Evolutionary conservation across 2,113 vertebrate species (phyloP), one percentile per base, ranked within the genome.

Genomic region (Camelus bactrianus): DNA sequence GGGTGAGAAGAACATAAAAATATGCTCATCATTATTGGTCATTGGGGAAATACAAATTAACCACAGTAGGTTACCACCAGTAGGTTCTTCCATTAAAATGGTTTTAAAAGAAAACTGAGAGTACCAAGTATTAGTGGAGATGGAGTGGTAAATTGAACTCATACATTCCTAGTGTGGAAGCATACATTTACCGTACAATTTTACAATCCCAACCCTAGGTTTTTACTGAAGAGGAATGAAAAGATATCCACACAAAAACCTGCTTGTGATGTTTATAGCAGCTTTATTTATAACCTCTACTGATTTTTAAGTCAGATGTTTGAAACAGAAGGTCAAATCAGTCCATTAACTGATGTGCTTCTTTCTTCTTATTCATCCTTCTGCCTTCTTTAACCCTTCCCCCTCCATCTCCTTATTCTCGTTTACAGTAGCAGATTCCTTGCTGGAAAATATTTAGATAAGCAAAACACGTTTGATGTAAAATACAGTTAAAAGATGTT

Each of bases 311-410:
- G 54, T 82, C 50, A 72, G 12, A 1, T 86, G 28, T 90, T 90
- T 32, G 17, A 79, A 84, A 62, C 22, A 91, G n/a, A 86, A 73
- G 81, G 42, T 67, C 75, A 48, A 95, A 73, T 62, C 86, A 93
- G 73, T 67, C 64, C 32, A 32, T 56, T 92, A 73, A 54, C 8
- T 32, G 15, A 17, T 67, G 0, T 58, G 84, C 73, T 65, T 35
- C 32, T 92, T 48, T 90, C 82, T 69, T 54, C 48, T 16, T 52
- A 52, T 46, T 76, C 26, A 7, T 14, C 11, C 13, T 28, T 10
- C 14, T 46, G 54, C 15, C 24, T n/a, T 92, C 22, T 70, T 19
- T 16, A 28, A 30, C 22, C 10, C 26, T 80, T 88, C 46, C 15
- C 42, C 30, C 38, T 48, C 13, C 24, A 75, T 60, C n/a, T 12